Percentiles rank a stretch among this genome's conserved stretches.
Conservation (phyloP, 1,140 invertebrate genomes). For the Trichoplusia ni region DNA sequence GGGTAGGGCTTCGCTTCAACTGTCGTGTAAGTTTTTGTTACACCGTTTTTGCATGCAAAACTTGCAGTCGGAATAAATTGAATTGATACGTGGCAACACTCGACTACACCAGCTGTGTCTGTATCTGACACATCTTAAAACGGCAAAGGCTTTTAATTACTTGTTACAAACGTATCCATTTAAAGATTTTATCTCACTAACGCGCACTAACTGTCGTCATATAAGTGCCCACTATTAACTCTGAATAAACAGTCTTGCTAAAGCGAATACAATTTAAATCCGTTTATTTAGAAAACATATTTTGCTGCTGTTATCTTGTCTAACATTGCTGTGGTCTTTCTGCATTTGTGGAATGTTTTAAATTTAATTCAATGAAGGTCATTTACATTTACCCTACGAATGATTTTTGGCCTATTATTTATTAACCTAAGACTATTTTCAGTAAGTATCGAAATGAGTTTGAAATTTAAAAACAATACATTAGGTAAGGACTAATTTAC, state of each 20-base stretch:
- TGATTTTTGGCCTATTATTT: too few species aligned
- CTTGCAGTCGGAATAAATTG: slow-evolving; percentile 35
- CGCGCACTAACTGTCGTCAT: too few species aligned
- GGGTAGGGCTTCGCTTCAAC: slow-evolving; percentile 68
- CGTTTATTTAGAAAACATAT: slow-evolving; percentile 8
- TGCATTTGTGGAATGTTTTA: slow-evolving; percentile 34
- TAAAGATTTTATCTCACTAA: not conserved
- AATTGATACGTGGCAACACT: slow-evolving; percentile 32
- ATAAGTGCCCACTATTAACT: not conserved
- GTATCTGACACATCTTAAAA: too few species aligned
- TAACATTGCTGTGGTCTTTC: slow-evolving; percentile 23
- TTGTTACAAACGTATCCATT: not conserved
- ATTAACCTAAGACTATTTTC: too few species aligned
- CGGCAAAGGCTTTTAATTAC: too few species aligned
- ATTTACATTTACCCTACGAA: not conserved
- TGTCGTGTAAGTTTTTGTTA: slow-evolving; percentile 60
- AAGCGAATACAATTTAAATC: not conserved
- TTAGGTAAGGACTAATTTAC: too few species aligned
- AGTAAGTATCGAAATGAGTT: too few species aligned
- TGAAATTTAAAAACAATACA: too few species aligned
- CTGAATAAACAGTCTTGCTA: not conserved
- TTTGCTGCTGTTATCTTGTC: slow-evolving; percentile 28
- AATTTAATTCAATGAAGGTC: not conserved
- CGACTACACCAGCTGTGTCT: slow-evolving; percentile 6
- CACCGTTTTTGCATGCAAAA: slow-evolving; percentile 66